Evolutionary conservation across 2,888 invertebrate genomes (phyloP).

Genomic region (Candidula unifasciata): DNA sequence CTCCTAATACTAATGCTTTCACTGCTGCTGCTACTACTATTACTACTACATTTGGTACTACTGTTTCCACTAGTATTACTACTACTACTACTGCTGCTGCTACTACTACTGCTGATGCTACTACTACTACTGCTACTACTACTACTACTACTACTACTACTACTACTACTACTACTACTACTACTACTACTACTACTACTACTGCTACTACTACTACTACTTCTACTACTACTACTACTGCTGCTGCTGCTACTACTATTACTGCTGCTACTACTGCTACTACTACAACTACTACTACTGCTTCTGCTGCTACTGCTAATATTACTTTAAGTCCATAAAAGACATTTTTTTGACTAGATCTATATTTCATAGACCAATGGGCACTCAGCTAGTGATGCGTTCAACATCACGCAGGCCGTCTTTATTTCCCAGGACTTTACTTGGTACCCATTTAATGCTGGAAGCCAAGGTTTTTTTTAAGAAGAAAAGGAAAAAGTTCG

Average conservation of each 20-base stretch:
- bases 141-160: not conserved
- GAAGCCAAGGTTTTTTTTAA: too few relatives aligned
- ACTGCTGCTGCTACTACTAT: constrained; percentile 30
- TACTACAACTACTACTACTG: constrained; percentile 33
- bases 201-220: constrained; percentile 17
- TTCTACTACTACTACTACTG: constrained; percentile 39
- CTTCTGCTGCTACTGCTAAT: not conserved
- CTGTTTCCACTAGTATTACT: constrained; percentile 36
- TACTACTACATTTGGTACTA: not conserved
- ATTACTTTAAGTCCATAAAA: too few relatives aligned
- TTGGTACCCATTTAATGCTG: too few relatives aligned
- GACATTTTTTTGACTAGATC: too few relatives aligned
- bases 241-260: constrained; percentile 23
- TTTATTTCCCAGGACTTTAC: too few relatives aligned
- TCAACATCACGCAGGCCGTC: too few relatives aligned
- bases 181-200: not conserved
- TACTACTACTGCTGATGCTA: not conserved
- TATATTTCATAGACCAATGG: too few relatives aligned
- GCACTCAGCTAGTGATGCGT: too few relatives aligned
- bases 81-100: constrained; percentile 37
- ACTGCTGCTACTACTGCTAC: constrained; percentile 11
- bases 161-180: constrained; percentile 34
- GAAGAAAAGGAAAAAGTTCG: too few relatives aligned
- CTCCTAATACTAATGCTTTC: not conserved
- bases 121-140: not conserved